Percentiles rank a stretch among this genome's conserved stretches.
These are phyloP conservation scores for Heliconius hermathena DNA, from an alignment of 1,140 invertebrate genomes.

Conservation along the genomic window DNA sequence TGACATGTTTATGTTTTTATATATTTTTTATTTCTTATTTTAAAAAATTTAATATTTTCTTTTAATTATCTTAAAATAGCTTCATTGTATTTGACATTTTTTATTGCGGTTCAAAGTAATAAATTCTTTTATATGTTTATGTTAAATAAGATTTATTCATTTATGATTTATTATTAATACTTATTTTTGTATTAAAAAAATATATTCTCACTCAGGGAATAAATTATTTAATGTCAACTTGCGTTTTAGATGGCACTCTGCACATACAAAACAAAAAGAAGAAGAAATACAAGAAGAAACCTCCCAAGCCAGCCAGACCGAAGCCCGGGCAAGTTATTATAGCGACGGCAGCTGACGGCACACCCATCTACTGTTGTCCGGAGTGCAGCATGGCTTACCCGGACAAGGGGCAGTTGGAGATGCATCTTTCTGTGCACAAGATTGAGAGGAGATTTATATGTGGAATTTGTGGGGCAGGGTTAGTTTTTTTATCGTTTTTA, in stretches of 20 bases:
- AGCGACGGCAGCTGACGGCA: slow-evolving; percentile 87
- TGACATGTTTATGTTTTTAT: too few relatives aligned
- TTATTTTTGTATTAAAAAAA: too few relatives aligned
- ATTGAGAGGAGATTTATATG: slow-evolving; percentile 87
- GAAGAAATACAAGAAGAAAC: slow-evolving; percentile 91
- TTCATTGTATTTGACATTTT: too few relatives aligned
- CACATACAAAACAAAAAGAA: slow-evolving; percentile 84
- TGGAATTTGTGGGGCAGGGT: slow-evolving; percentile 83
- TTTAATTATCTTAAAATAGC: too few relatives aligned
- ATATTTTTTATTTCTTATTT: too few relatives aligned
- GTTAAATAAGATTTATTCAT: too few relatives aligned
- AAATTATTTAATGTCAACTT: not conserved
- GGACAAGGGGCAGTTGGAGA: slow-evolving; percentile 88
- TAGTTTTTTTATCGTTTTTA: slow-evolving; percentile 23
- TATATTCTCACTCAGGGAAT: too few relatives aligned
- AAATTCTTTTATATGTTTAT: too few relatives aligned
- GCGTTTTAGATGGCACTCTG: slow-evolving; percentile 51
- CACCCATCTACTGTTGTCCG: slow-evolving; percentile 88
- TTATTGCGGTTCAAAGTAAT: too few relatives aligned
- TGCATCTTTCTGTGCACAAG: slow-evolving; percentile 89
- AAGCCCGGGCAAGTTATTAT: slow-evolving; percentile 88
- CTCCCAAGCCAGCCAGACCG: slow-evolving; percentile 87
- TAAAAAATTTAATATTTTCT: too few relatives aligned
- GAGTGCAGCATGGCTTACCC: slow-evolving; percentile 91
- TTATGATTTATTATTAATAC: too few relatives aligned